These are phyloP conservation scores for Sarcophaga bullata DNA, from an alignment of 1,140 invertebrate genomes.

Conservation along the genomic window DNA sequence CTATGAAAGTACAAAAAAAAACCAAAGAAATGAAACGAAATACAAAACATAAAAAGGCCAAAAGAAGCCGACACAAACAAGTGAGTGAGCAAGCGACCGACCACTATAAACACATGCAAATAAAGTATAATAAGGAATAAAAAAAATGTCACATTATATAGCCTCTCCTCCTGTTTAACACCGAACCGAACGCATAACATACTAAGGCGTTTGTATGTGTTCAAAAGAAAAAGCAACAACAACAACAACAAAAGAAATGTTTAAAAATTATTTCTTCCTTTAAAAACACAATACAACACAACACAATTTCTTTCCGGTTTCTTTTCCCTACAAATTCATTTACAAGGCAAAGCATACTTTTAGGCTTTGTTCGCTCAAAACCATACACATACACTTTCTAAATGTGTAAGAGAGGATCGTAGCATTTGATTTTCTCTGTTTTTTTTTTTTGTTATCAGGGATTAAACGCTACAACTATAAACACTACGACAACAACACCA, in stretches of 20 bases:
- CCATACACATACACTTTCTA: too few relatives aligned
- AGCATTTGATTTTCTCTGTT: too few relatives aligned
- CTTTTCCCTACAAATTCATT: neutral
- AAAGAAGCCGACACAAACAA: neutral
- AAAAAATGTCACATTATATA: slow-evolving; percentile 13
- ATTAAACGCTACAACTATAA: neutral
- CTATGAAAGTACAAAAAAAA: neutral
- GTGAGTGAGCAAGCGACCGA: neutral
- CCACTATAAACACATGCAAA: slow-evolving; percentile 16
- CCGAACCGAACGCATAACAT: too few relatives aligned
- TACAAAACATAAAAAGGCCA: neutral
- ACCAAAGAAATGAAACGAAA: too few relatives aligned
- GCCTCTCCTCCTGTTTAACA: too few relatives aligned
- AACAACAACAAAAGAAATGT: neutral
- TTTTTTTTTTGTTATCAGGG: neutral
- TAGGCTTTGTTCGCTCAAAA: neutral
- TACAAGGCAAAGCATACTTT: neutral
- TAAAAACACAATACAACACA: neutral
- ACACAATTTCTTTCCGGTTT: too few relatives aligned
- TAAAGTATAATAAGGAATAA: slow-evolving; percentile 8
- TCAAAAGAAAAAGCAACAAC: neutral
- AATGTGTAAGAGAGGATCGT: neutral
- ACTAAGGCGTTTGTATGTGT: neutral
- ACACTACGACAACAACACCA: too few relatives aligned
- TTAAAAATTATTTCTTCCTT: slow-evolving; percentile 13